These are phyloP conservation scores for Scaptodrosophila lebanonensis DNA, from an alignment of 1,140 invertebrate genomes.

Conservation along the genomic window DNA sequence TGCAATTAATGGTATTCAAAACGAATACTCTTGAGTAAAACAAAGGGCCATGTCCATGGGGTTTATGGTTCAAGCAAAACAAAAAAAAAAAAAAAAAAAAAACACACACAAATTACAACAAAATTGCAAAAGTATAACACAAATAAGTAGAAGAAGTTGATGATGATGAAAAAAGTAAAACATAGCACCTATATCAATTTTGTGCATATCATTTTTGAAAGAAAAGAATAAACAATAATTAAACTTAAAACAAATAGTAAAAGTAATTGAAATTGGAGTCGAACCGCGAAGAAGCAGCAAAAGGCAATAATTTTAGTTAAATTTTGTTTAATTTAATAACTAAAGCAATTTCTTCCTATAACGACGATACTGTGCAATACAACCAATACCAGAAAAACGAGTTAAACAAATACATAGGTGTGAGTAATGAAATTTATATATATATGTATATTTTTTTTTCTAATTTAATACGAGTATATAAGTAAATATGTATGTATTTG, in stretches of 20 bases:
- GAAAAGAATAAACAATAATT: conserved; percentile 60
- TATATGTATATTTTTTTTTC: conserved; percentile 2
- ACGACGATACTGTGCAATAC: conserved; percentile 53
- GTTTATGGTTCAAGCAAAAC: too few relatives aligned
- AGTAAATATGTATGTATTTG: not conserved
- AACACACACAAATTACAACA: not conserved
- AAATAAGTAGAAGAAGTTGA: conserved; percentile 4
- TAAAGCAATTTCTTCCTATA: conserved; percentile 9
- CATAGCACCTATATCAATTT: conserved; percentile 64
- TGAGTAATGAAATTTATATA: conserved; percentile 20
- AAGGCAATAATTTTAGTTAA: conserved; percentile 69
- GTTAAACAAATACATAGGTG: conserved; percentile 1
- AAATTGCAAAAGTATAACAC: not conserved
- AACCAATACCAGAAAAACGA: conserved; percentile 9
- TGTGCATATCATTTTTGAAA: conserved; percentile 66
- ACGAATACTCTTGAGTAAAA: too few relatives aligned
- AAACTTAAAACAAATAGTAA: conserved; percentile 60
- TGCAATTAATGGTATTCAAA: too few relatives aligned
- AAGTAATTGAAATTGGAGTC: conserved; percentile 7
- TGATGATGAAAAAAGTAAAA: too few relatives aligned
- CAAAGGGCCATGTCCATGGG: too few relatives aligned
- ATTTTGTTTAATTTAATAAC: conserved; percentile 29
- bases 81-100: too few relatives aligned
- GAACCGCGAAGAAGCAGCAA: conserved; percentile 19
- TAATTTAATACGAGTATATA: not conserved